A percentile compares a stretch with the other conserved stretches of the same genome.
These are phyloP conservation scores for Octopus sinensis DNA, from an alignment of 1,140 invertebrate genomes.

Conservation along the genomic window DNA sequence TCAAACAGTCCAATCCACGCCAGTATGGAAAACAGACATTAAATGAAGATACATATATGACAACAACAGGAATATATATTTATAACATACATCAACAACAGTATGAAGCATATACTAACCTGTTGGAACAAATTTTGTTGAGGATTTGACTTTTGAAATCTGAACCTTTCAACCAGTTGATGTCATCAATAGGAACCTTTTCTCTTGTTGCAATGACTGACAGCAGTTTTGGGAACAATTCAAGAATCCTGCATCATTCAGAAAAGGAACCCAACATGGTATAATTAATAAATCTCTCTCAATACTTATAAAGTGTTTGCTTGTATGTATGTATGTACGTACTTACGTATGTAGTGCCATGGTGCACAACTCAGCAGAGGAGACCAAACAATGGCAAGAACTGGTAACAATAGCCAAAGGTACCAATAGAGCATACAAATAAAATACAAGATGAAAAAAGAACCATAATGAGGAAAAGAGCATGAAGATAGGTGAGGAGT, in stretches of 20 bases:
- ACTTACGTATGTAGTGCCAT: not conserved
- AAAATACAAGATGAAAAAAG: too few species aligned
- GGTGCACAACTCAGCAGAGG: not conserved
- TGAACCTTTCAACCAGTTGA: slow-evolving; percentile 41
- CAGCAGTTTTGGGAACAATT: slow-evolving; percentile 51
- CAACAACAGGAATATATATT: too few species aligned
- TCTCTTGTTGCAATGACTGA: slow-evolving; percentile 42
- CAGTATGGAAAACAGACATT: too few species aligned
- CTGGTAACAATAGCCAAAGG: not conserved
- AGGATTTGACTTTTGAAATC: slow-evolving; percentile 51
- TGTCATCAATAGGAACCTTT: slow-evolving; percentile 38
- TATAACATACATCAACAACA: too few species aligned
- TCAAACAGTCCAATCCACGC: too few species aligned
- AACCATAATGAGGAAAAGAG: too few species aligned
- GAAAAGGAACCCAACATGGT: slow-evolving; percentile 14
- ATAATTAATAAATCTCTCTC: not conserved
- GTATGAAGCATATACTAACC: slow-evolving; percentile 27
- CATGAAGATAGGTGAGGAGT: too few species aligned
- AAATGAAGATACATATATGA: too few species aligned
- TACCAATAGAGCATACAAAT: too few species aligned
- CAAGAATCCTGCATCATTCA: slow-evolving; percentile 33
- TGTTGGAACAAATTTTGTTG: slow-evolving; percentile 51
- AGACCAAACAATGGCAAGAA: not conserved
- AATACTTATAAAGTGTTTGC: not conserved
- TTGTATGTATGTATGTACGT: not conserved